A percentile compares a stretch with the other conserved stretches of the same genome.
phyloP scores from a whole-genome alignment of 2,888 invertebrate species.

The Adineta ricciae region DNA sequence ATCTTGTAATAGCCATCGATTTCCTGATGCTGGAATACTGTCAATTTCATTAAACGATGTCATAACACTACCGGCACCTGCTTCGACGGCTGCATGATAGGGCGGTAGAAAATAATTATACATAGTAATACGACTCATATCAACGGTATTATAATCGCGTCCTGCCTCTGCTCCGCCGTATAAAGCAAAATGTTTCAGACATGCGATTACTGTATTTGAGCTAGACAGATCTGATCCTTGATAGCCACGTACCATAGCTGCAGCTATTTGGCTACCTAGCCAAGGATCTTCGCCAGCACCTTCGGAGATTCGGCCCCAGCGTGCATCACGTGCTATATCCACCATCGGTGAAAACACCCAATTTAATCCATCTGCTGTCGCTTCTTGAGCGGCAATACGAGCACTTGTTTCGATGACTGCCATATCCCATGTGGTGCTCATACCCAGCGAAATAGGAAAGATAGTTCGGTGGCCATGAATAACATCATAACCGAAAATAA shows the following conservation, averaged over 20 bases:
- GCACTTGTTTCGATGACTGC: constrained; percentile 21
- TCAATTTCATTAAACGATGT: constrained; percentile 29
- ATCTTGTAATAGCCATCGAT: constrained; percentile 3
- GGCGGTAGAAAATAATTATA: constrained; percentile 23
- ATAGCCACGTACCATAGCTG: constrained; percentile 24
- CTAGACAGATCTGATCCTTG: constrained; percentile 13
- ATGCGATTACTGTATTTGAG: constrained; percentile 19
- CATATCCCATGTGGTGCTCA: constrained; percentile 23
- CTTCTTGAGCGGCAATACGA: constrained; percentile 28
- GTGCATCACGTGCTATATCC: constrained; percentile 26
- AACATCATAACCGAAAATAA: constrained; percentile 25
- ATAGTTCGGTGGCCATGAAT: constrained; percentile 30
- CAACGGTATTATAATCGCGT: constrained; percentile 28
- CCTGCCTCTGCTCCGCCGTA: constrained; percentile 29
- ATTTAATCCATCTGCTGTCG: constrained; percentile 18
- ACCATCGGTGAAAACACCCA: constrained; percentile 31
- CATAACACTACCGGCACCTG: constrained; percentile 23
- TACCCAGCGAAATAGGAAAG: constrained; percentile 26
- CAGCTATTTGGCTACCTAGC: constrained; percentile 23
- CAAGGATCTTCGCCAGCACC: constrained; percentile 27
- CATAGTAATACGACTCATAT: constrained; percentile 22
- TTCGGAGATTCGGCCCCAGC: constrained; percentile 28
- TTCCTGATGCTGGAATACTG: constrained; percentile 10
- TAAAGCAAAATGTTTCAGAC: constrained; percentile 28
- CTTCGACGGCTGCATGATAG: constrained; percentile 15